Evolutionary conservation across 2,113 vertebrate species (phyloP).

Genomic region (Fulica atra): DNA sequence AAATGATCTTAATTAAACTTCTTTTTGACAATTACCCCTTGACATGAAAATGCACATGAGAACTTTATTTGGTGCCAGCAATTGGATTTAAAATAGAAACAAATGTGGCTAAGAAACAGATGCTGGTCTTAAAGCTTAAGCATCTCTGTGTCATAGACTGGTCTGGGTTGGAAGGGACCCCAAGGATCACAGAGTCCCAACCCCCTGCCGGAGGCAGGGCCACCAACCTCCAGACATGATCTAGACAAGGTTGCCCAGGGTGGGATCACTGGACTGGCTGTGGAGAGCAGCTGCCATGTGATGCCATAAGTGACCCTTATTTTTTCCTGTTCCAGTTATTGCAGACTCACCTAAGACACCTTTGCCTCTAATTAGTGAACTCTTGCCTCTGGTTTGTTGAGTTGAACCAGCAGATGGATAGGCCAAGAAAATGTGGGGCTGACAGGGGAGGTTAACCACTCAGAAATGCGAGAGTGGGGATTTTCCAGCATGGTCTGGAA

Average conservation of each 20-base stretch:
- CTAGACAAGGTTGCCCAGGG: no score
- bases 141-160: no score
- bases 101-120: neutral
- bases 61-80: neutral
- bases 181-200: no score
- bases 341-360: neutral
- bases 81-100: neutral
- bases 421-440: neutral
- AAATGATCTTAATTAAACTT: neutral
- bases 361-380: neutral
- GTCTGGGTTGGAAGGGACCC: no score
- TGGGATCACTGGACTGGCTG: rapidly evolving
- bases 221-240: no score
- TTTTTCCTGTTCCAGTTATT: neutral
- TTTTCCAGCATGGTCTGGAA: neutral
- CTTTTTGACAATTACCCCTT: neutral
- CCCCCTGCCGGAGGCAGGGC: no score
- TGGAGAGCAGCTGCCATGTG: rapidly evolving
- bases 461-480: neutral
- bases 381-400: neutral
- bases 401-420: neutral
- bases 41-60: neutral
- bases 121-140: neutral
- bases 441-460: neutral
- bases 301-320: rapidly evolving